phyloP scores from a whole-genome alignment of 2,797 vertebrate species.

The Anguilla obscura region DNA sequence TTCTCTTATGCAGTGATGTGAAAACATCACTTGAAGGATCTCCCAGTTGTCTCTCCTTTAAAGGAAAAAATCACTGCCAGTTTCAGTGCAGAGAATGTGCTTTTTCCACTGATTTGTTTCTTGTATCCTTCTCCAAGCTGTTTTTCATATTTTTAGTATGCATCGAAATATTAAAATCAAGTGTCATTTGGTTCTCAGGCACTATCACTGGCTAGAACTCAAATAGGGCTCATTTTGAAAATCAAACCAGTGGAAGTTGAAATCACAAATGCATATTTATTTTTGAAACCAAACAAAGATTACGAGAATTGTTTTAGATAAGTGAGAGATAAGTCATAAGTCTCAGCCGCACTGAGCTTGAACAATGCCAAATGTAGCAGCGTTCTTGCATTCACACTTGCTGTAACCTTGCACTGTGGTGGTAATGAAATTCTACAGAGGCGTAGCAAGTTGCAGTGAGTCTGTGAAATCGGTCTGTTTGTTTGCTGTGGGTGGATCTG shows the following conservation, averaged over 20 bases:
- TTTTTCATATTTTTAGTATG: background rate
- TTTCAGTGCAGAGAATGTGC: background rate
- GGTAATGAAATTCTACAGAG: slow-evolving; percentile 57
- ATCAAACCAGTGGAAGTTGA: slow-evolving; percentile 61
- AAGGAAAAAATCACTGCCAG: background rate
- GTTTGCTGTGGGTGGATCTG: background rate
- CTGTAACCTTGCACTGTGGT: slow-evolving; percentile 50
- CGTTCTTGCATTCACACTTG: background rate
- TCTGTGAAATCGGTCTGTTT: slow-evolving; percentile 43
- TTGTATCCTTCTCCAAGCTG: slow-evolving; percentile 44
- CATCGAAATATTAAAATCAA: slow-evolving; percentile 60
- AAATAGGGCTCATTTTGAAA: slow-evolving; percentile 61
- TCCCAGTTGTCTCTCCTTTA: background rate
- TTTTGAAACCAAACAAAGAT: slow-evolving; percentile 20
- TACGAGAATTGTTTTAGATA: background rate
- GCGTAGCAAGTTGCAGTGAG: slow-evolving; percentile 18
- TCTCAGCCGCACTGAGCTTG: background rate
- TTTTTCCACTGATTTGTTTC: slow-evolving; percentile 67
- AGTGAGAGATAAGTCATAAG: background rate
- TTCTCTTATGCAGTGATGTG: slow-evolving; percentile 38
- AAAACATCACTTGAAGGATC: background rate
- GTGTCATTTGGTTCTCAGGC: slow-evolving; percentile 48
- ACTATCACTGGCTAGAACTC: slow-evolving; percentile 57
- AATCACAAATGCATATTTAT: slow-evolving; percentile 66
- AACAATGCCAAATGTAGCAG: too few relatives aligned